Percentiles rank a stretch among this genome's conserved stretches.
phyloP scores from a whole-genome alignment of 2,888 invertebrate genomes.

The Hedya salicella region DNA sequence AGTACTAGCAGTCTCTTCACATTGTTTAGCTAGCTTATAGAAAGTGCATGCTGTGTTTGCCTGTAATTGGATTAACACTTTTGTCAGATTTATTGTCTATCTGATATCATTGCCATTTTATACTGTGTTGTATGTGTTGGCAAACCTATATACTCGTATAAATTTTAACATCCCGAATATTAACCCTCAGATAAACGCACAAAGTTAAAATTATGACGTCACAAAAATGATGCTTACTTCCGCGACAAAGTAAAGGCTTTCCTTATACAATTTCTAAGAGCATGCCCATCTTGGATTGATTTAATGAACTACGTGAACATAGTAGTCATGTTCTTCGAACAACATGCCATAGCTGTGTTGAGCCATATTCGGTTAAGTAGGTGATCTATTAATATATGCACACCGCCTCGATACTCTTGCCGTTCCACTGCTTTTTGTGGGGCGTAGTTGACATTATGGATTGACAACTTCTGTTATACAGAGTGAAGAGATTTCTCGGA shows the following conservation, averaged over 20 bases:
- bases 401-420: conserved; percentile 5
- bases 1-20: no score
- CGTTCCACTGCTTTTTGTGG: conserved; percentile 17
- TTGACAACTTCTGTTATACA: conserved; percentile 32
- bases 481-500: conserved; percentile 29
- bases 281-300: conserved; percentile 32
- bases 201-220: neutral
- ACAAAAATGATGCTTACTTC: neutral
- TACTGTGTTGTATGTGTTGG: no score
- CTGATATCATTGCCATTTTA: no score
- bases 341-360: conserved; percentile 2
- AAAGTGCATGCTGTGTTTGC: no score
- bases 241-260: neutral
- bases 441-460: conserved; percentile 21
- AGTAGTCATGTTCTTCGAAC: neutral
- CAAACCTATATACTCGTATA: no score
- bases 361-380: conserved; percentile 29
- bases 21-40: no score
- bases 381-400: conserved; percentile 40
- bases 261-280: conserved; percentile 19
- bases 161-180: no score
- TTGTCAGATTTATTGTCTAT: no score
- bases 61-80: no score
- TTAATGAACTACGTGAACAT: conserved; percentile 11
- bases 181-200: neutral